Base-by-base conservation (phyloP, 2,888 invertebrate genomes). In the Aromia moschata region DNA sequence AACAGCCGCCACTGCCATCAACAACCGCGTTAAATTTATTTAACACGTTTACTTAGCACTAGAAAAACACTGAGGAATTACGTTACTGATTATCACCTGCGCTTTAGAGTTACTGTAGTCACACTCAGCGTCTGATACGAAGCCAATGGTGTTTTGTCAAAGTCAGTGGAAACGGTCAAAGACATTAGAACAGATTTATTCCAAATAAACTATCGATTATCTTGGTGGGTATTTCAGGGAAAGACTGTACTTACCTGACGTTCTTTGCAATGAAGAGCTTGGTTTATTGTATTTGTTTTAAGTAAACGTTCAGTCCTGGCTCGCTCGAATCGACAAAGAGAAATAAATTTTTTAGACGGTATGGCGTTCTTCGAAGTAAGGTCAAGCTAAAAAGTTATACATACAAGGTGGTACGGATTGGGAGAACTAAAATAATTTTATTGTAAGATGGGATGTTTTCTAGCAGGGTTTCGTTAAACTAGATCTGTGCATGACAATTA, bases 121-220 rank as follows among this genome's bases (percentile, higher is more conserved):
- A 5, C n/a, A 18, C n/a, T 18, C 16, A 5, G n/a, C 20, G 17
- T 17, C 11, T n/a, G 44, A 15, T 30, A 30, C 12, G n/a, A 44
- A 30, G 25, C n/a, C 4, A 44, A 30, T 7, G 11, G 2, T 2
- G 14, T n/a, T 41, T 41, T 45, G 31, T 30, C 45, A 31, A 15
- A 45, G 45, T 15, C 45, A 31, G 18, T n/a, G 15, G 3, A 45
- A 43, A 31, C 31, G 45, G 31, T 31, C 12, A 30, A 31, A 9
- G 7, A 31, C 31, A 7, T 10, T 45, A 31, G 31, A 45, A 31
- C 31, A 15, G 45, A 45, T 45, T 45, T 45, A 45, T 45, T 31
- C 31, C 15, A 30, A 45, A 45, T 45, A 16, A 45, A 45, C 15
- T 11, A 31, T 30, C 15, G 15, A 31, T 16, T 15, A 45, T 45